Conservation (phyloP, 2,888 invertebrate species). For the Drosophila infuscata region DNA sequence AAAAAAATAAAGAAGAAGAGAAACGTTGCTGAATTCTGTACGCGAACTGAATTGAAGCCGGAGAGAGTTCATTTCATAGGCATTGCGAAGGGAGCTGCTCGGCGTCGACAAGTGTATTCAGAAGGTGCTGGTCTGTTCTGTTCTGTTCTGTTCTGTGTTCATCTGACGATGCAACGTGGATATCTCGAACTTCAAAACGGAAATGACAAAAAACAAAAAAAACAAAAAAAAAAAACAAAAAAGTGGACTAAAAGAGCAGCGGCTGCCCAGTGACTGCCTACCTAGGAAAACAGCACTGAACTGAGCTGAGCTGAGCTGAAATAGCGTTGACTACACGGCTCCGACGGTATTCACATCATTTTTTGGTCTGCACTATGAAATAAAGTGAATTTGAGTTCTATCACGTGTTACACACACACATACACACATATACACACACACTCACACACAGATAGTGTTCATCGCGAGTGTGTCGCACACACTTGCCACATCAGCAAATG, state of each 20-base stretch:
- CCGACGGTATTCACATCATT: conserved; percentile 47
- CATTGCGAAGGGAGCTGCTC: conserved; percentile 62
- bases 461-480: conserved; percentile 48
- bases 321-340: conserved; percentile 38
- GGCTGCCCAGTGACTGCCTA: neutral
- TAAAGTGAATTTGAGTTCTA: conserved; percentile 55
- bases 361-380: conserved; percentile 42
- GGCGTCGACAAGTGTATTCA: conserved; percentile 40
- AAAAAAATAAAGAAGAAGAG: conserved; percentile 7
- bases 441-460: conserved; percentile 8
- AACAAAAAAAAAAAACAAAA: neutral
- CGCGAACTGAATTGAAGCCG: conserved; percentile 28
- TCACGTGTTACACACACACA: conserved; percentile 26
- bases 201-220: conserved; percentile 34
- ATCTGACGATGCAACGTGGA: conserved; percentile 26
- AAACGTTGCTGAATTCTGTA: conserved; percentile 27
- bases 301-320: neutral
- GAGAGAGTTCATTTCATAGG: conserved; percentile 64
- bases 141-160: conserved; percentile 4
- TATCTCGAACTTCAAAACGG: conserved; percentile 58
- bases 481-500: conserved; percentile 81
- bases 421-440: conserved; percentile 11
- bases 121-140: conserved; percentile 34
- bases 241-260: neutral
- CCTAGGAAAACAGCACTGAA: conserved; percentile 6